phyloP scores from a whole-genome alignment of 2,113 vertebrate genomes.

The Melanerpes aurifrons region DNA sequence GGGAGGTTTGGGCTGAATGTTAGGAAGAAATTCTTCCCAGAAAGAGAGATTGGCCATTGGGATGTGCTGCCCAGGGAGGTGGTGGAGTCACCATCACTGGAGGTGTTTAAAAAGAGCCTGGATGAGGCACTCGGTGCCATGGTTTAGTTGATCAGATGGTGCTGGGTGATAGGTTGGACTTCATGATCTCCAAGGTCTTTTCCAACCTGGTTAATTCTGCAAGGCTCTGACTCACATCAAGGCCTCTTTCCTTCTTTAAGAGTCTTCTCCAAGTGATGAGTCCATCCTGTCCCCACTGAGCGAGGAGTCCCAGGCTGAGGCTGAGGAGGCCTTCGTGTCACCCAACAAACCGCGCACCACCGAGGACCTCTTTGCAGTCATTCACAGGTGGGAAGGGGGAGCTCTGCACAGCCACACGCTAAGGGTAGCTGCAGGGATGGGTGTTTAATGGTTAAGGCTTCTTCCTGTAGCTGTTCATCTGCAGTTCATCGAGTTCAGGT shows the following conservation, averaged over 20 bases:
- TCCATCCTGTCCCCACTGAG: conserved; percentile 88
- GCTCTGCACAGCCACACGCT: not conserved
- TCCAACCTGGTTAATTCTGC: not conserved
- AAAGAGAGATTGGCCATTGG: no score
- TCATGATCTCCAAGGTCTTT: no score
- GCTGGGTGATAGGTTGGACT: no score
- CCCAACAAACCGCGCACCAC: conserved; percentile 96
- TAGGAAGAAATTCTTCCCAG: no score
- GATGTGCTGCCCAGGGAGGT: no score
- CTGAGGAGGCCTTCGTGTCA: conserved; percentile 89
- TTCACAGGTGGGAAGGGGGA: conserved; percentile 86
- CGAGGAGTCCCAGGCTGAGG: conserved; percentile 90
- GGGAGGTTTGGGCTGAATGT: no score
- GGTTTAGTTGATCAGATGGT: no score
- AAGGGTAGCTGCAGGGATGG: not conserved
- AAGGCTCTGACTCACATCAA: not conserved
- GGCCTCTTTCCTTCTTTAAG: conserved; percentile 73
- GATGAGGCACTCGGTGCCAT: no score
- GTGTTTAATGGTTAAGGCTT: not conserved
- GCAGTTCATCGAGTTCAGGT: not conserved
- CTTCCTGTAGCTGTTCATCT: not conserved
- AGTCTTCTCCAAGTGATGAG: conserved; percentile 88
- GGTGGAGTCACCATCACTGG: no score
- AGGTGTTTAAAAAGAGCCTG: no score
- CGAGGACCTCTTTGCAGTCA: conserved; percentile 97